These are phyloP conservation scores for Lithophane ornitopus DNA, from an alignment of 2,888 invertebrate genomes.

Conservation along the genomic window DNA sequence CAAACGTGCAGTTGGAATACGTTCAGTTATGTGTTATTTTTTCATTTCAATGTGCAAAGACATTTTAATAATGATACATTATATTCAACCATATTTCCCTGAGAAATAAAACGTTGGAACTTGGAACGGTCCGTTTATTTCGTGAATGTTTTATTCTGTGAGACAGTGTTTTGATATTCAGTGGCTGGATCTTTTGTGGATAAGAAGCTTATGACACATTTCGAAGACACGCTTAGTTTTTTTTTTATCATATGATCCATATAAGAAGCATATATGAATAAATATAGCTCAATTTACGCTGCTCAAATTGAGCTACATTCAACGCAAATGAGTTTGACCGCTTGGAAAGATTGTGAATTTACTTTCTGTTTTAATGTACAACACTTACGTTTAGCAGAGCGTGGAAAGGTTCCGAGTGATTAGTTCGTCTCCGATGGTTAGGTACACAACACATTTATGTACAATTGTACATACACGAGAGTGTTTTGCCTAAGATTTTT, in stretches of 20 bases:
- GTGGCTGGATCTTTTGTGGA: neutral
- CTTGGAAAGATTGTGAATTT: neutral
- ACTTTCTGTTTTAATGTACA: neutral
- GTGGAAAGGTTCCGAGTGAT: too few relatives aligned
- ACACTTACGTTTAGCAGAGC: too few relatives aligned
- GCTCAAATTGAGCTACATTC: neutral
- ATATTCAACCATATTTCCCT: slow-evolving; percentile 51
- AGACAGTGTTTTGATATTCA: slow-evolving; percentile 20
- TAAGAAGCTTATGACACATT: neutral
- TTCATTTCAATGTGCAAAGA: slow-evolving; percentile 63
- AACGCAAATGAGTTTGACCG: neutral
- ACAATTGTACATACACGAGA: too few relatives aligned
- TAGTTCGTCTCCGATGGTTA: too few relatives aligned
- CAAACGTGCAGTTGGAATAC: slow-evolving; percentile 61
- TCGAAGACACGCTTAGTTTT: neutral
- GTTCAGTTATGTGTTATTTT: slow-evolving; percentile 60
- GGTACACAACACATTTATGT: too few relatives aligned
- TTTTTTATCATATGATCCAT: neutral
- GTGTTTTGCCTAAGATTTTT: too few relatives aligned
- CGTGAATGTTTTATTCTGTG: slow-evolving; percentile 32
- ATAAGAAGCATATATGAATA: neutral
- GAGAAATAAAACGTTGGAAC: slow-evolving; percentile 37
- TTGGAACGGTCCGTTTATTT: slow-evolving; percentile 29
- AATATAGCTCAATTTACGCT: neutral
- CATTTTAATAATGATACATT: slow-evolving; percentile 66